These are phyloP conservation scores for Drusus annulatus DNA, from an alignment of 1,140 invertebrate species.

Conservation along the genomic window DNA sequence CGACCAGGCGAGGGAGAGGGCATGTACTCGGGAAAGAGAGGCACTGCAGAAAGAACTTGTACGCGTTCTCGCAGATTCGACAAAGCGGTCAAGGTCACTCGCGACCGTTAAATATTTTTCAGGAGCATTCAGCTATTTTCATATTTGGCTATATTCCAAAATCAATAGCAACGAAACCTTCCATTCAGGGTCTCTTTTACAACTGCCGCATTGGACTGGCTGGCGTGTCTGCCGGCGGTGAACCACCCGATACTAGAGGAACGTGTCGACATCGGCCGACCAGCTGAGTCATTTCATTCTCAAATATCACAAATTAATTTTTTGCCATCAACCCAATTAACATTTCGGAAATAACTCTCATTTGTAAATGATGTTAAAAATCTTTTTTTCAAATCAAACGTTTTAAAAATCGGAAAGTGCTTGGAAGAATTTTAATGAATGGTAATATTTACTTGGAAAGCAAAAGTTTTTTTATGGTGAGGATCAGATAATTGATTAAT, in stretches of 20 bases:
- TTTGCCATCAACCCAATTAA: too few relatives aligned
- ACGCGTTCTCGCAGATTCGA: constrained; percentile 7
- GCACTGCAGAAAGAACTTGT: background rate
- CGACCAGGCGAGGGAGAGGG: background rate
- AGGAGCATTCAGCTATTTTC: constrained; percentile 30
- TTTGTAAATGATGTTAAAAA: too few relatives aligned
- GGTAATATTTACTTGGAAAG: too few relatives aligned
- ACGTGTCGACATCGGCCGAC: background rate
- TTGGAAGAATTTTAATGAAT: too few relatives aligned
- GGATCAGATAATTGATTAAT: too few relatives aligned
- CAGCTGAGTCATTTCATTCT: too few relatives aligned
- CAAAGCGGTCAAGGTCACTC: constrained; percentile 16
- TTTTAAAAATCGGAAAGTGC: too few relatives aligned
- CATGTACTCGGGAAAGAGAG: background rate
- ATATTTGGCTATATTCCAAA: constrained; percentile 32
- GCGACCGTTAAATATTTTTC: constrained; percentile 28
- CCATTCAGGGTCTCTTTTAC: constrained; percentile 15
- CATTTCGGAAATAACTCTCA: too few relatives aligned
- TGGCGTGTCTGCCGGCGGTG: background rate
- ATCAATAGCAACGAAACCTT: constrained; percentile 16
- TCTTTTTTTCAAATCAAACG: too few relatives aligned
- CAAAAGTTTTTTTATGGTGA: too few relatives aligned
- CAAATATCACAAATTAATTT: too few relatives aligned
- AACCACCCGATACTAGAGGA: background rate
- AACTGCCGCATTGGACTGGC: constrained; percentile 22